phyloP scores from a whole-genome alignment of 2,113 vertebrate species.

The Lathamus discolor region DNA sequence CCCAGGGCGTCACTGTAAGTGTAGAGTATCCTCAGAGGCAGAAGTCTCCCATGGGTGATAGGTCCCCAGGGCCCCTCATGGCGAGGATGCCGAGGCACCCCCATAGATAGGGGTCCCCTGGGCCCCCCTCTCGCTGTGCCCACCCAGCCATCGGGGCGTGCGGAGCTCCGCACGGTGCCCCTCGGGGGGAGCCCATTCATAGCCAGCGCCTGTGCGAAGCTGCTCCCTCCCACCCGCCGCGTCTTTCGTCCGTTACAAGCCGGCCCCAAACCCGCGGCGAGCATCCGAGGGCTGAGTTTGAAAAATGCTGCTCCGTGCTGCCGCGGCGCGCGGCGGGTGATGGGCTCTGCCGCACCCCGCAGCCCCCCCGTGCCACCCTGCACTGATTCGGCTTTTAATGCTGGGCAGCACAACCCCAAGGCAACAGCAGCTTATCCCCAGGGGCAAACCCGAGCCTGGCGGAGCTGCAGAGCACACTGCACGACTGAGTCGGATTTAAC shows the following conservation, averaged over 20 bases:
- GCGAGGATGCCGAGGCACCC: neutral
- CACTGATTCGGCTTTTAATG: fast-evolving
- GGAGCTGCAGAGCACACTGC: neutral
- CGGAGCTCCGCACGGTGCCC: neutral
- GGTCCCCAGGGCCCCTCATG: neutral
- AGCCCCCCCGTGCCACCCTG: neutral
- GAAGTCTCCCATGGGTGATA: neutral
- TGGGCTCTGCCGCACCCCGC: neutral
- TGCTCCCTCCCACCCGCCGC: constrained; percentile 31
- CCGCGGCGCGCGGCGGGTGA: no score
- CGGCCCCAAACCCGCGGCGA: neutral
- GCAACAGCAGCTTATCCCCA: neutral
- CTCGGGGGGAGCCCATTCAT: neutral
- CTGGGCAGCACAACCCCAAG: neutral
- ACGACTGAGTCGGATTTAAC: fast-evolving
- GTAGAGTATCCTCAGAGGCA: neutral
- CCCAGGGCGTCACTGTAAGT: neutral
- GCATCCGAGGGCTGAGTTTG: neutral
- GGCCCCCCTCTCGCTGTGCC: neutral
- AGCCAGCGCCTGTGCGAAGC: neutral
- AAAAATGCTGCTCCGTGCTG: constrained; percentile 36
- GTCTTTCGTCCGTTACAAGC: neutral
- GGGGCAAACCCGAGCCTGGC: neutral
- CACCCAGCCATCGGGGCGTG: fast-evolving
- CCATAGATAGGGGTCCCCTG: neutral